phyloP scores from a whole-genome alignment of 2,888 invertebrate species.

The Zelleria hepariella region DNA sequence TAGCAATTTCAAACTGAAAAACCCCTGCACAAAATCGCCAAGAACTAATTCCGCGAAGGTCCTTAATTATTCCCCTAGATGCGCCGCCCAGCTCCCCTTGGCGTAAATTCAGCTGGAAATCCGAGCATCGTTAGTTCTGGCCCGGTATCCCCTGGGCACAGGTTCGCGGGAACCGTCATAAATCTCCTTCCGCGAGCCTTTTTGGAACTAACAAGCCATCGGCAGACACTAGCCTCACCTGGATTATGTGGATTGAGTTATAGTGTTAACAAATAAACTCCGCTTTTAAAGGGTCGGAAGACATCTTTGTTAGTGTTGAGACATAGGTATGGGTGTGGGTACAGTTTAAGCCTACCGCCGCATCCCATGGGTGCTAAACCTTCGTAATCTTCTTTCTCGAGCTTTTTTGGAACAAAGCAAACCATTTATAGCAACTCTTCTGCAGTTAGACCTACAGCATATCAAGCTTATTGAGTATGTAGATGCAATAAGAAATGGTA shows the following conservation, averaged over 20 bases:
- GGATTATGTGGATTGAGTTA: slow-evolving; percentile 22
- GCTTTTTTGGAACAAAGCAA: too few relatives aligned
- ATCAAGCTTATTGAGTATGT: too few relatives aligned
- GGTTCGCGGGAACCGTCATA: slow-evolving; percentile 46
- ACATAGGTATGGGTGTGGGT: too few relatives aligned
- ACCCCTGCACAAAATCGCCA: not conserved
- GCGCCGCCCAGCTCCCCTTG: slow-evolving; percentile 11
- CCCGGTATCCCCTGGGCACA: slow-evolving; percentile 49
- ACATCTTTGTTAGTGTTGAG: not conserved
- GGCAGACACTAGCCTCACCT: slow-evolving; percentile 15
- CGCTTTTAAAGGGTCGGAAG: not conserved
- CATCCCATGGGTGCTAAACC: too few relatives aligned
- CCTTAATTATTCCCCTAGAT: slow-evolving; percentile 22
- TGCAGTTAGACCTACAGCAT: too few relatives aligned
- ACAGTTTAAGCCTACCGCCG: too few relatives aligned
- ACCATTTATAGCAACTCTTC: too few relatives aligned
- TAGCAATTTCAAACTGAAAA: slow-evolving; percentile 19
- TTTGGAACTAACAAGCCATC: slow-evolving; percentile 60
- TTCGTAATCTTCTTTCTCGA: too few relatives aligned
- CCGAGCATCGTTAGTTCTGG: slow-evolving; percentile 60
- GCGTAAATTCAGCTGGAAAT: slow-evolving; percentile 55
- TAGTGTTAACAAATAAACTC: not conserved
- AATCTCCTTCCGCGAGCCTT: slow-evolving; percentile 60
- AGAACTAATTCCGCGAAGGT: slow-evolving; percentile 40
- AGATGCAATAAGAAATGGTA: too few relatives aligned